Percentiles rank a stretch among this genome's conserved stretches.
Evolutionary conservation across 2,797 vertebrate species (phyloP).

Genomic region (Phrynocephalus forsythii): DNA sequence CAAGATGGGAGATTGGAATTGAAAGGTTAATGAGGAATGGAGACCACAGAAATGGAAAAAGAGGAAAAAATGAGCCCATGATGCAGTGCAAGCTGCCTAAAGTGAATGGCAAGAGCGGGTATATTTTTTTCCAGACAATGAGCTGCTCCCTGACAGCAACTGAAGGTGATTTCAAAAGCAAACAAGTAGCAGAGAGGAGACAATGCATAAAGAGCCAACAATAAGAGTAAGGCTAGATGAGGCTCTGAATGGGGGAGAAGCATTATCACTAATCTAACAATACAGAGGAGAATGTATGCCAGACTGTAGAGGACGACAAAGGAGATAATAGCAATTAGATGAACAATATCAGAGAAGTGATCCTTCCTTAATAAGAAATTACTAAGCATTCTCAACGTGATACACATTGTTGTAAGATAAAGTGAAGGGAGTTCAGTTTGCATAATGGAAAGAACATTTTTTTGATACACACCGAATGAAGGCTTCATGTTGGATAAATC

Average conservation of each 20-base stretch:
- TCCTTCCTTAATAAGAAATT: slow-evolving; percentile 54
- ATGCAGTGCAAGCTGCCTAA: neutral
- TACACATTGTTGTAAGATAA: slow-evolving; percentile 63
- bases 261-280: slow-evolving; percentile 48
- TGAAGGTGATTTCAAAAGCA: slow-evolving; percentile 21
- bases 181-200: neutral
- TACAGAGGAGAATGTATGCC: slow-evolving; percentile 48
- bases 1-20: neutral
- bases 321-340: slow-evolving; percentile 66
- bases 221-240: slow-evolving; percentile 18
- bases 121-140: fast-evolving
- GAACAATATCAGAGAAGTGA: slow-evolving; percentile 66
- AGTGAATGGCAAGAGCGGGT: neutral
- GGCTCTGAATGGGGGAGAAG: slow-evolving; percentile 32
- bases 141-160: neutral
- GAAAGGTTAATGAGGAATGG: too few relatives aligned
- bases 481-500: neutral
- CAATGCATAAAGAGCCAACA: neutral
- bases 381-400: slow-evolving; percentile 62
- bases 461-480: neutral
- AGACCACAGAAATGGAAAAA: too few relatives aligned
- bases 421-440: slow-evolving; percentile 46
- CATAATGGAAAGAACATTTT: slow-evolving; percentile 18
- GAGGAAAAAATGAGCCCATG: too few relatives aligned
- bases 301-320: slow-evolving; percentile 55